Conservation (phyloP, 2,797 vertebrate species). For the Syngnathus rostellatus region DNA sequence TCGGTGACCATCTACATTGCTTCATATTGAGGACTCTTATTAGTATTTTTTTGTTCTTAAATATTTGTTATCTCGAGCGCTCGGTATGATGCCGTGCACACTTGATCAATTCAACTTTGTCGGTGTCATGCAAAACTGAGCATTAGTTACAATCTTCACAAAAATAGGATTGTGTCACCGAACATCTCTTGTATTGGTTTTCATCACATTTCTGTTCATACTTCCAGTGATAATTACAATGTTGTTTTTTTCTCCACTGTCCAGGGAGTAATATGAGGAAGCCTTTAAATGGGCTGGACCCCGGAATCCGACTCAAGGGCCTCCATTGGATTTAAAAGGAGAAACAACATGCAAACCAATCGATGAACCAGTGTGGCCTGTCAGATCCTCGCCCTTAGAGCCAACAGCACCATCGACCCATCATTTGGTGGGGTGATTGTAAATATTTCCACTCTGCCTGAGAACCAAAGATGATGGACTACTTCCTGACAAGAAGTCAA, state of each 20-base stretch:
- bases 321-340: conserved; percentile 47
- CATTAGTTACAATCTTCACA: not conserved
- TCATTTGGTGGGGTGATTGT: conserved; percentile 22
- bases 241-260: conserved; percentile 10
- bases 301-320: conserved; percentile 50
- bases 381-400: conserved; percentile 34
- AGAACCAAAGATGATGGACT: conserved; percentile 51
- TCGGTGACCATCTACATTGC: not conserved
- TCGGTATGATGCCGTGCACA: not conserved
- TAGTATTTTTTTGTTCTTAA: too few relatives aligned
- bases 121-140: not conserved
- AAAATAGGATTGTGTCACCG: not conserved
- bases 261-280: conserved; percentile 72
- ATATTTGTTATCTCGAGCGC: not conserved
- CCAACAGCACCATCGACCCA: conserved; percentile 24
- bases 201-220: not conserved
- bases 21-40: too few relatives aligned
- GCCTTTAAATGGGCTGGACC: conserved; percentile 60
- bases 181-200: not conserved
- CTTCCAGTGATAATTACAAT: not conserved
- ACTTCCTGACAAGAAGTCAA: conserved; percentile 38
- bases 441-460: conserved; percentile 25
- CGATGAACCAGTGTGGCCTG: conserved; percentile 44
- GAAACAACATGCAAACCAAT: conserved; percentile 54
- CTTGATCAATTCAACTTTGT: not conserved